Evolutionary conservation across 2,888 invertebrate species (phyloP), one percentile per base, ranked within the genome.

Genomic region (Platycheirus albimanus): DNA sequence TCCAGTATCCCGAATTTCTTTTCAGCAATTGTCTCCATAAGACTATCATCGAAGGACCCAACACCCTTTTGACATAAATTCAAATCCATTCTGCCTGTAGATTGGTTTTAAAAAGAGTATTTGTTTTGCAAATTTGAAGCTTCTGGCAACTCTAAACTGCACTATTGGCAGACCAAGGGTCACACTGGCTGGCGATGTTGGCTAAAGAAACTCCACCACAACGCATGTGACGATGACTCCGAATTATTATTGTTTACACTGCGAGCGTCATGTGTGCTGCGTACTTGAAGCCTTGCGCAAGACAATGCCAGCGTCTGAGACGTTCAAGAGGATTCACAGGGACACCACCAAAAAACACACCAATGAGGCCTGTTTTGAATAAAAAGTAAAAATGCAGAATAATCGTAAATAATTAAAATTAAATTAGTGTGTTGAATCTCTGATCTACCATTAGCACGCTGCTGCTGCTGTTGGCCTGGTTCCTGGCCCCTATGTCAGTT

Each of bases 391-490:
- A 64, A 70, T 64, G 70, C 80, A 38, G 52, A 76, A 66, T 71
- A 76, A 71, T 81, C 66, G 58, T 69, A 72, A 63, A 77, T 83
- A 83, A 83, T 83, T 77, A 83, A 83, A 83, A 72, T 63, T 77
- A 28, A 83, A 77, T 83, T 83, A 83, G 63, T 83, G 77, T 45
- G 54, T 67, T 77, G 67, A 77, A 77, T 83, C 77, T 72, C 47
- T 67, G 66, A 47, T 58, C 47, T 30, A 28, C 47, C 63, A 47
- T 47, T 33, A 63, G 63, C 63, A 33, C 28, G 30, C 45, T 15
- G n/a, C 24, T 19, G 4, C 45, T 28, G 20, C 17, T 33, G 36
- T 36, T 0, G 1, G 15, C 4, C n/a, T 17, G 17, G 15, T 38
- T n/a, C n/a, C n/a, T n/a, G n/a, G n/a, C 36, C 30, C 17, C 15